A percentile compares a stretch with the other conserved stretches of the same genome.
Evolutionary conservation across 2,888 invertebrate genomes (phyloP).

Genomic region (Formica aserva): DNA sequence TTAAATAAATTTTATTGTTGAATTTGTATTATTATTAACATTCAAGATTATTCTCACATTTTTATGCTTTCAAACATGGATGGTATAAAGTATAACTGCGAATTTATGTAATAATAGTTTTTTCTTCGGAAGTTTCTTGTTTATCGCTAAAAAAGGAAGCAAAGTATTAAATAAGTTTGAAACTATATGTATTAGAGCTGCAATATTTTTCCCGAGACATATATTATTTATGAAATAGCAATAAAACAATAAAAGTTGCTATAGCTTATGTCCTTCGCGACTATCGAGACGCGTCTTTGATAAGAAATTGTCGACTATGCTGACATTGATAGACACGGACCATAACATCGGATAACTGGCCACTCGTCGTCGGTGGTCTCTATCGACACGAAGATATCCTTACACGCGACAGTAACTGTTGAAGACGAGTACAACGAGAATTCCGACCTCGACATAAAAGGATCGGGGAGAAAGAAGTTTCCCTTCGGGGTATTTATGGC

Average conservation of each 20-base stretch:
- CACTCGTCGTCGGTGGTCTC: not conserved
- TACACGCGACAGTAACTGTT: not conserved
- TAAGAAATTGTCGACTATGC: not conserved
- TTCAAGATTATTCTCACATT: not conserved
- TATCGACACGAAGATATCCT: slow-evolving; percentile 11
- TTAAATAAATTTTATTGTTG: not conserved
- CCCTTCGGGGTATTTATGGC: slow-evolving; percentile 29
- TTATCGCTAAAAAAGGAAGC: not conserved
- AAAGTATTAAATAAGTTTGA: not conserved
- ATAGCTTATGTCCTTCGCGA: not conserved
- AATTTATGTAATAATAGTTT: not conserved
- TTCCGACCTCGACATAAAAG: slow-evolving; percentile 15
- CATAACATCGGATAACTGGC: not conserved
- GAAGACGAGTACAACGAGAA: slow-evolving; percentile 7
- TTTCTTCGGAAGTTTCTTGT: not conserved
- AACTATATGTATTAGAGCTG: not conserved
- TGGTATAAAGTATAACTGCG: not conserved
- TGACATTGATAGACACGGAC: slow-evolving; percentile 1
- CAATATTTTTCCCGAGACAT: not conserved
- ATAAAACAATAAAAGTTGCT: not conserved
- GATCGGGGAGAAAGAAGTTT: slow-evolving; percentile 5
- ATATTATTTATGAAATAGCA: too few relatives aligned
- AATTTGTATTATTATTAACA: not conserved
- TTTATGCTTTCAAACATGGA: not conserved
- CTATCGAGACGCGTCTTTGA: not conserved